A percentile compares a stretch with the other conserved stretches of the same genome.
phyloP scores from a whole-genome alignment of 2,797 vertebrate species.

The Stomatorhinus walkeri region DNA sequence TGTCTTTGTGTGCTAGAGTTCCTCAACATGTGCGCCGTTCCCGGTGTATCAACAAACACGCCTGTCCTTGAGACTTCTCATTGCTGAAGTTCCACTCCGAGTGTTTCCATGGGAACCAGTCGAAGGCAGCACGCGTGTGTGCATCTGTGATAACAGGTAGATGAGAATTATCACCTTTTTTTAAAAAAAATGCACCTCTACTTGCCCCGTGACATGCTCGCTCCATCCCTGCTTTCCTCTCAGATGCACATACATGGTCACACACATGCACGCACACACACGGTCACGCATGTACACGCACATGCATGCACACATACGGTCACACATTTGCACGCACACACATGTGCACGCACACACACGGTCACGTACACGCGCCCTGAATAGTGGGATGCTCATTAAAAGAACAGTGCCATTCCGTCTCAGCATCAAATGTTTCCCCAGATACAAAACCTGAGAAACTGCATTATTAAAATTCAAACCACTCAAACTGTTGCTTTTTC shows the following conservation, averaged over 20 bases:
- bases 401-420: neutral
- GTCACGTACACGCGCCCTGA: neutral
- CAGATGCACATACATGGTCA: neutral
- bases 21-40: slow-evolving; percentile 43
- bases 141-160: slow-evolving; percentile 32
- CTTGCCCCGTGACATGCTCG: slow-evolving; percentile 32
- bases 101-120: slow-evolving; percentile 66
- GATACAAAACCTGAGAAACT: slow-evolving; percentile 7
- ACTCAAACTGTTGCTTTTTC: neutral
- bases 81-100: slow-evolving; percentile 42
- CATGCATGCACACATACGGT: neutral
- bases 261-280: neutral
- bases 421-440: slow-evolving; percentile 4
- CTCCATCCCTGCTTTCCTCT: neutral
- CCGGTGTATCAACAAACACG: slow-evolving; percentile 63
- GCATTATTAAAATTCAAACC: neutral
- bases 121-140: slow-evolving; percentile 44
- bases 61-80: slow-evolving; percentile 65
- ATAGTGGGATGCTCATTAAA: slow-evolving; percentile 13
- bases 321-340: neutral
- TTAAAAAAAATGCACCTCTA: slow-evolving; percentile 27
- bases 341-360: neutral
- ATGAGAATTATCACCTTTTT: slow-evolving; percentile 39
- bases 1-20: slow-evolving; percentile 28
- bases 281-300: neutral